Evolutionary conservation across 2,797 vertebrate species (phyloP).

Genomic region (Channa striata): DNA sequence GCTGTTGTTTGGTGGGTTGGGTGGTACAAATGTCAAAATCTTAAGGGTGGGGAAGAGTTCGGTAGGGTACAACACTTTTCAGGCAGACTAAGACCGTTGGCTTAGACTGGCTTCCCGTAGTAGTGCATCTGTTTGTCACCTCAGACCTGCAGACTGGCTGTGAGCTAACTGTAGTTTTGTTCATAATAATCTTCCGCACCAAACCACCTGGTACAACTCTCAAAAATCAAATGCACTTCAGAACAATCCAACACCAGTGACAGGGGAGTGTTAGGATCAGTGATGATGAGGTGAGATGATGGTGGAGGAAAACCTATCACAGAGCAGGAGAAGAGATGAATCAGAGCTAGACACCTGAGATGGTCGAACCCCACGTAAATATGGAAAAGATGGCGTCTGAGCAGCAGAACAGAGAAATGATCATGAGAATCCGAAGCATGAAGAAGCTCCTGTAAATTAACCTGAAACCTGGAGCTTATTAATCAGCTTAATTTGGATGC

Average conservation of each 20-base stretch:
- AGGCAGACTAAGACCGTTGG: background rate
- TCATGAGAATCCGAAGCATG: constrained; percentile 63
- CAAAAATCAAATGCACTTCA: constrained; percentile 11
- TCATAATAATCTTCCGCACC: constrained; percentile 22
- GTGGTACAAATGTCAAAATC: no score
- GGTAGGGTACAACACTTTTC: no score
- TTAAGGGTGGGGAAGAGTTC: background rate
- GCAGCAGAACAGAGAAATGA: constrained; percentile 76
- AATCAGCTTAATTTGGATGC: background rate
- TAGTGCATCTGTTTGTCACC: background rate
- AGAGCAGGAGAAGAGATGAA: constrained; percentile 53
- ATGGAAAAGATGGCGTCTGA: constrained; percentile 76
- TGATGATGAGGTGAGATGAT: constrained; percentile 28
- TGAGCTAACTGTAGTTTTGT: constrained; percentile 13
- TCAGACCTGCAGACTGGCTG: background rate
- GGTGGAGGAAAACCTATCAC: constrained; percentile 37
- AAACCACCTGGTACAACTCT: constrained; percentile 2
- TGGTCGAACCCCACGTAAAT: constrained; percentile 61
- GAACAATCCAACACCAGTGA: constrained; percentile 57
- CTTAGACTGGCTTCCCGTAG: background rate
- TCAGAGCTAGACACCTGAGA: constrained; percentile 78
- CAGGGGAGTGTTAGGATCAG: constrained; percentile 62
- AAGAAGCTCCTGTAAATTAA: constrained; percentile 39
- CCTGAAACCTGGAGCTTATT: constrained; percentile 11
- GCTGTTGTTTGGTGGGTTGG: background rate